Evolutionary conservation across 2,888 invertebrate species (phyloP).

Genomic region (Blomia tropicalis): DNA sequence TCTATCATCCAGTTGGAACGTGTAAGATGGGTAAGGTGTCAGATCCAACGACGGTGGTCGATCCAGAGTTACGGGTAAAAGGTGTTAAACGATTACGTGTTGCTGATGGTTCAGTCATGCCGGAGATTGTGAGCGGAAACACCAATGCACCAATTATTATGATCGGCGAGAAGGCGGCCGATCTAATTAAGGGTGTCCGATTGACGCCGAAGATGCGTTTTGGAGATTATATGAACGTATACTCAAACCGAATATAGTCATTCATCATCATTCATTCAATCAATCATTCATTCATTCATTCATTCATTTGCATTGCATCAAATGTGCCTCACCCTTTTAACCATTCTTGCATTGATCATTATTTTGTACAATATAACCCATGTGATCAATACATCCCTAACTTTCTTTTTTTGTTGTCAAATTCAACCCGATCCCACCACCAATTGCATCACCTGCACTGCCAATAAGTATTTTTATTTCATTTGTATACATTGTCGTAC

Average conservation of each 20-base stretch:
- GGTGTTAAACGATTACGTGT: constrained; percentile 61
- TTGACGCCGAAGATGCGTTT: neutral
- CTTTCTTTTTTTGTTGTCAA: too few species aligned
- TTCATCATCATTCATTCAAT: too few species aligned
- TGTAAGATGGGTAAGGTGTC: constrained; percentile 69
- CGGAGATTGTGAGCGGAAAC: constrained; percentile 68
- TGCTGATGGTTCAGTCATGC: constrained; percentile 74
- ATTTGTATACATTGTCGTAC: too few species aligned
- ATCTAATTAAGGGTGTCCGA: constrained; percentile 51
- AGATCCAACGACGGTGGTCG: constrained; percentile 66
- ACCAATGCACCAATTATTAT: constrained; percentile 80
- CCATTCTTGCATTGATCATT: too few species aligned
- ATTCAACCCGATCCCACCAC: too few species aligned
- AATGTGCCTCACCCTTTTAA: too few species aligned
- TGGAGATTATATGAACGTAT: neutral
- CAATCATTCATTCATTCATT: too few species aligned
- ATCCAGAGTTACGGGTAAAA: constrained; percentile 46
- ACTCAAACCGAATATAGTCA: neutral
- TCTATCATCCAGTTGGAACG: constrained; percentile 74
- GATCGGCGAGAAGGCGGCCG: constrained; percentile 75
- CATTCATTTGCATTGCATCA: too few species aligned
- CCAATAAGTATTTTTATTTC: too few species aligned
- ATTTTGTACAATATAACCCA: too few species aligned
- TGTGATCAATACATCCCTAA: too few species aligned
- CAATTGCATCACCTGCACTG: too few species aligned